phyloP scores from a whole-genome alignment of 2,888 invertebrate species.

The Coenonympha glycerion region DNA sequence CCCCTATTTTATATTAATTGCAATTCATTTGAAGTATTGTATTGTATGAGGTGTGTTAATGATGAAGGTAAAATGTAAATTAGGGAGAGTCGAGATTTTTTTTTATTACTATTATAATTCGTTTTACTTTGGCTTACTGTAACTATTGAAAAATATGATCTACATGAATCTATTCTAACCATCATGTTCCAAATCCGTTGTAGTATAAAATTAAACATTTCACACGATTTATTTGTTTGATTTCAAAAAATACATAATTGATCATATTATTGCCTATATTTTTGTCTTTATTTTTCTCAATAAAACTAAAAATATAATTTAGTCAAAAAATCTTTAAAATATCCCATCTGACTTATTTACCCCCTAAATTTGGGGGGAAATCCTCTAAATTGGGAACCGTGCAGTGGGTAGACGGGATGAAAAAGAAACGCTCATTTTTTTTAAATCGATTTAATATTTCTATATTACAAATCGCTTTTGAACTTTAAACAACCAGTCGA shows the following conservation, averaged over 20 bases:
- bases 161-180: no score
- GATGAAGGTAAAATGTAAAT: constrained; percentile 1
- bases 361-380: no score
- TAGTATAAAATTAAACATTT: constrained; percentile 70
- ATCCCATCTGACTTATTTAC: no score
- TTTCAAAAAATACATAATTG: constrained; percentile 28
- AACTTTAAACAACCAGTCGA: constrained; percentile 65
- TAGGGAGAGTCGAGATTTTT: not conserved
- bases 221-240: constrained; percentile 43
- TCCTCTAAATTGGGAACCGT: no score
- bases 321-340: no score
- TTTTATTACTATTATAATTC: no score
- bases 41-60: constrained; percentile 4
- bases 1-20: no score
- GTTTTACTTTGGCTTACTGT: not conserved
- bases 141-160: no score
- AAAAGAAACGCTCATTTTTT: constrained; percentile 26
- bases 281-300: no score
- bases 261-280: not conserved
- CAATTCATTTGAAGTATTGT: not conserved
- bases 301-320: not conserved
- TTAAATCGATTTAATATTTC: constrained; percentile 66
- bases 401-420: no score
- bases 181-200: constrained; percentile 34
- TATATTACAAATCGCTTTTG: constrained; percentile 68